Base-by-base conservation (phyloP, 2,113 vertebrate species). In the Sinocyclocheilus anophthalmus region DNA sequence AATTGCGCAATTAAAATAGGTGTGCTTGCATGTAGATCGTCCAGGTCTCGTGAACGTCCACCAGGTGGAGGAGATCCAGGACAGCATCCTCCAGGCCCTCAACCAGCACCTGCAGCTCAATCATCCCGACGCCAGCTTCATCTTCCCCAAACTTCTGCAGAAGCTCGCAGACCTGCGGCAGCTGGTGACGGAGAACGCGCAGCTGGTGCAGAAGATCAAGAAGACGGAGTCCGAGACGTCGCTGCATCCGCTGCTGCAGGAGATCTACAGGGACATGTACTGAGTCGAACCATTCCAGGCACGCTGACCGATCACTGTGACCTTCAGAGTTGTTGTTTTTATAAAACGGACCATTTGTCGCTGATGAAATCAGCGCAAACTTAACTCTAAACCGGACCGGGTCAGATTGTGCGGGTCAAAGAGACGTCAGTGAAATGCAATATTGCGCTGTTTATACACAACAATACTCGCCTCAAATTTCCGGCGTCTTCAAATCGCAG, bases 241-340 rank as follows among this genome's bases (percentile, higher is more conserved):
- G 39, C 92, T 97, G 89, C 96, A 97, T 88, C 96, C 96, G 0
- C 94, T 97, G 14, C 95, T 97, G 86, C 96, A 97, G 92, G 96
- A 97, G 92, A 97, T 97, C 90, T 97, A 97, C 88, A 97, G 95
- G 90, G 96, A 97, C 93, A 97, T 97, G 96, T 97, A 97, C 90
- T 97, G 86, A 90, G 4, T 3, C 61, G 7, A 48, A 20, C 63
- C 39, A 67, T 48, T 78, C 22, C 57, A 50, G 67, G 55, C 77
- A 24, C n/a, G 73, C 70, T 9, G 37, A 84, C 55, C 55, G 13
- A 67, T 81, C 57, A 82, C 67, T 73, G 77, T 80, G 77, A 80
- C 22, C 77, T 24, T 13, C 22, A 18, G 82, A 39, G 26, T 69
- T 67, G 20, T 57, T 88, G 24, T 85, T 87, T 86, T 85, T 84